A percentile compares a stretch with the other conserved stretches of the same genome.
phyloP scores from a whole-genome alignment of 2,888 invertebrate species.

The Coelinius sp. region DNA sequence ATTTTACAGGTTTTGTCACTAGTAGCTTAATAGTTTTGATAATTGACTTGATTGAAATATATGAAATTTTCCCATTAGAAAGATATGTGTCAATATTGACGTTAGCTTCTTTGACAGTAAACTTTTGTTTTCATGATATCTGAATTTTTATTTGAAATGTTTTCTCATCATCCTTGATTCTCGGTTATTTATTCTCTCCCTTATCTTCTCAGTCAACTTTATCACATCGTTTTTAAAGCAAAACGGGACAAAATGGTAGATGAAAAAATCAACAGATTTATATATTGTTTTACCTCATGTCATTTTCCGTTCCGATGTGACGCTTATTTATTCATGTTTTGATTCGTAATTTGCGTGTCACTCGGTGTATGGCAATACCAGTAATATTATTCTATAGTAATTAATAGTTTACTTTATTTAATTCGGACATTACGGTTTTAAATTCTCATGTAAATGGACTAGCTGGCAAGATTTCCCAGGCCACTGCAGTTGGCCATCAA shows the following conservation, averaged over 20 bases:
- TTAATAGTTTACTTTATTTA: background rate
- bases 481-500: background rate
- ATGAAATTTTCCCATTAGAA: background rate
- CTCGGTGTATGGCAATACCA: background rate
- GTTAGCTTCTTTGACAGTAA: background rate
- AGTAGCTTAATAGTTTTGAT: background rate
- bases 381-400: background rate
- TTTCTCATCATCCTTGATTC: no score
- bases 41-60: background rate
- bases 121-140: no score
- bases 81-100: background rate
- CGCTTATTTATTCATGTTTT: background rate
- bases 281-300: background rate
- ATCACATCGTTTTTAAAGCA: background rate
- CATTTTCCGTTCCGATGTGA: background rate
- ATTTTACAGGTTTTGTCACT: background rate
- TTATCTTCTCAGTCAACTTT: background rate
- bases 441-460: conserved; percentile 29
- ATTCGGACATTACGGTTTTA: conserved; percentile 2
- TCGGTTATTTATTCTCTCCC: background rate
- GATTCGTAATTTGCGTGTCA: background rate
- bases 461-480: conserved; percentile 35
- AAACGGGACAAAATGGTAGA: background rate
- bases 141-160: background rate
- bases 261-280: background rate